Percentiles rank a stretch among this genome's conserved stretches.
Conservation (phyloP, 2,113 vertebrate genomes). For the Daboia siamensis region DNA sequence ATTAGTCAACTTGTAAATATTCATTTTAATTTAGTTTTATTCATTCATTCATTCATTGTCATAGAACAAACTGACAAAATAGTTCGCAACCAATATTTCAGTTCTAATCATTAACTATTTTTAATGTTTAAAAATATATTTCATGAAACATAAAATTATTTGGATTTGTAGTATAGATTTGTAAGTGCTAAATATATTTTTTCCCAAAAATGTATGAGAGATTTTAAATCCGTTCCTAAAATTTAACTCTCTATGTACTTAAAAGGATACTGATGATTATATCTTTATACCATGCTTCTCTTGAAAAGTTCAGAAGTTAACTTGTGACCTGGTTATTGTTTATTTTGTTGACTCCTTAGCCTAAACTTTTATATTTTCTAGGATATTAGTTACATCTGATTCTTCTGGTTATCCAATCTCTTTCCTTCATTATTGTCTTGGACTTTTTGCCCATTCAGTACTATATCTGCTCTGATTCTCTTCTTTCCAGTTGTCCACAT, state of each 20-base stretch:
- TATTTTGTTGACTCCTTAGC: not conserved
- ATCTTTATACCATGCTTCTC: too few relatives aligned
- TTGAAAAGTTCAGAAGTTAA: too few relatives aligned
- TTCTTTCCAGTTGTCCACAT: not conserved
- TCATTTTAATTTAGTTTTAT: not conserved
- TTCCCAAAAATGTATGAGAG: too few relatives aligned
- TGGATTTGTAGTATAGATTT: too few relatives aligned
- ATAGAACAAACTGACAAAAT: not conserved
- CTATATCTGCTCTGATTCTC: not conserved
- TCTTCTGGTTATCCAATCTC: not conserved
- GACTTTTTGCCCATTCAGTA: too few relatives aligned
- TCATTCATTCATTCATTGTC: not conserved
- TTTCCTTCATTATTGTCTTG: not conserved
- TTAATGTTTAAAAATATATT: not conserved
- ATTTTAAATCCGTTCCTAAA: too few relatives aligned
- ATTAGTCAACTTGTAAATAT: not conserved
- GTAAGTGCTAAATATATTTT: too few relatives aligned
- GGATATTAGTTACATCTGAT: not conserved
- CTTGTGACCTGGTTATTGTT: not conserved
- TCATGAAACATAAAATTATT: not conserved
- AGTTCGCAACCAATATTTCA: not conserved
- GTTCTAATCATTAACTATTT: not conserved
- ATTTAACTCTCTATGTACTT: too few relatives aligned
- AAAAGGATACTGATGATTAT: too few relatives aligned
- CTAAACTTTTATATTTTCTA: not conserved